Evolutionary conservation across 2,888 invertebrate species (phyloP), one percentile per base, ranked within the genome.

Genomic region (Dolichomitus sp.): DNA sequence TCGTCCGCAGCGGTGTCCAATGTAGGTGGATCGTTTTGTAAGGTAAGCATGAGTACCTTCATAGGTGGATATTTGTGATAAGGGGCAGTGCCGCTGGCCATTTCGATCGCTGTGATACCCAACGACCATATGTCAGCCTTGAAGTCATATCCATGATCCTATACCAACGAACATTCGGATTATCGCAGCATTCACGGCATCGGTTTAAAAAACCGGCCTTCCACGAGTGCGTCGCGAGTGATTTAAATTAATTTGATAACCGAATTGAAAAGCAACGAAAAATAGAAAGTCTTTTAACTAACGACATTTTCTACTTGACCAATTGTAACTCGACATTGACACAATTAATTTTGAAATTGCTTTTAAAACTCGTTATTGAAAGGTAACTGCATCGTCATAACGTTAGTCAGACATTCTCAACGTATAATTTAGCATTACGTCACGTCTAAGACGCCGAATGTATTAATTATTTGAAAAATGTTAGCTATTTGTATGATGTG

Each of bases 21-120:
- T 57, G 97, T 97, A 0, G 99, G 99, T 12, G 99, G 99, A 90
- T 99, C 99, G 91, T 99, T 99, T 94, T 99, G 99, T 81, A 99
- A 94, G 0, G 99, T 99, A 86, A 99, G 94, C 99, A 99, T 99
- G 77, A 99, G 95, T 70, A 99, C 98, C 95, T 99, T 99, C 99
- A 99, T 99, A 0, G 99, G 99, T 42, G 99, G 99, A 93, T 98
- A 99, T 94, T 99, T 99, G 93, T 99, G 99, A 93, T 99, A 99
- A 0, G 99, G 99, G 0, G 99, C 99, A 0, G 99, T 99, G 14
- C 99, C 99, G 1, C 99, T 98, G 0, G 99, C 99, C 97, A 99
- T 97, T 95, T 99, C 99, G 88, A 99, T 99, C 0, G 99, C 99
- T 0, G 99, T 99, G 86, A 99, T 99, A 30, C 99, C 99, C 91